Conservation (phyloP, 2,113 vertebrate genomes). For the Ophthalmolycus amberensis region DNA sequence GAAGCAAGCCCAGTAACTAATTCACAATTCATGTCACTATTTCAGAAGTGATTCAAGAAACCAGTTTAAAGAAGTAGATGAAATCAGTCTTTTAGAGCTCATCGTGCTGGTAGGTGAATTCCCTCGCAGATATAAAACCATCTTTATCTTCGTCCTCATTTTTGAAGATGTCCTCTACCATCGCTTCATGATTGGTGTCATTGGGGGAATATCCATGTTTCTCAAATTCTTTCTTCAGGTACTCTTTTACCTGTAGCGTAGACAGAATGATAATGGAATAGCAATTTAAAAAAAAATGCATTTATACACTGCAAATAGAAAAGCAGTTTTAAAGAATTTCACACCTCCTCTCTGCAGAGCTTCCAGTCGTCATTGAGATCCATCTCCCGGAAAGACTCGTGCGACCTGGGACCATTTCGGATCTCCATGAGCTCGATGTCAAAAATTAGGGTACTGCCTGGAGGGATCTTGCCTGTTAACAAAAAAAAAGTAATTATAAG, state of each 20-base stretch:
- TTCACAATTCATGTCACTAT: neutral
- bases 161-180: slow-evolving; percentile 97
- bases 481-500: neutral
- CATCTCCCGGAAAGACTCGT: slow-evolving; percentile 97
- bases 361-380: slow-evolving; percentile 98
- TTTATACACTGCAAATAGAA: neutral
- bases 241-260: slow-evolving; percentile 89
- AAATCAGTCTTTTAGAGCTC: slow-evolving; percentile 85
- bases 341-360: slow-evolving; percentile 92
- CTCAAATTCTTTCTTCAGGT: slow-evolving; percentile 94
- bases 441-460: slow-evolving; percentile 92
- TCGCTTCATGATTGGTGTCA: slow-evolving; percentile 91
- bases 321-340: neutral
- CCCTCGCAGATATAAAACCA: slow-evolving; percentile 95
- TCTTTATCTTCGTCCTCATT: slow-evolving; percentile 97
- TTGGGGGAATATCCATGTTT: slow-evolving; percentile 92
- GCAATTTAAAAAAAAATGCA: neutral
- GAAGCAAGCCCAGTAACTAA: neutral
- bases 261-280: neutral
- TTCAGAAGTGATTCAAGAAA: neutral
- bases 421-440: slow-evolving; percentile 95
- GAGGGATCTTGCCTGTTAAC: slow-evolving; percentile 92
- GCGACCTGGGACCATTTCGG: slow-evolving; percentile 94
- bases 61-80: neutral
- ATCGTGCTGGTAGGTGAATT: slow-evolving; percentile 95